Base-by-base conservation (phyloP, 2,113 vertebrate genomes). In the Pelecanus crispus region DNA sequence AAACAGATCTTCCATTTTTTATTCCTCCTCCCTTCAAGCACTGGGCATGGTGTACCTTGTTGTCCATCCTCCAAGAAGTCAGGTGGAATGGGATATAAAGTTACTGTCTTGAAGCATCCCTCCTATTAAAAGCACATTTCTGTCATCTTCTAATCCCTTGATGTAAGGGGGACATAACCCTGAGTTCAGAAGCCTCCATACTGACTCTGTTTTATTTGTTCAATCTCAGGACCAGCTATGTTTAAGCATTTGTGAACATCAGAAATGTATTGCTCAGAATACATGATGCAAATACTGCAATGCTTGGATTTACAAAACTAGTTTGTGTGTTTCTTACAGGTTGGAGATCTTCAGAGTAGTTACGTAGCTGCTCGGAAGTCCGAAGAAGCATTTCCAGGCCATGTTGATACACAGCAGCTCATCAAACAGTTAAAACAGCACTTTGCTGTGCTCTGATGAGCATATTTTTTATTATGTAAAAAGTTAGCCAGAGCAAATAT, bases 321-420 rank as follows among this genome's bases (percentile, higher is more conserved):
- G 9, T 87, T 21, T 80, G 20, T 87, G 26, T 94, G 4, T 96
- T 83, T 92, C 52, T 82, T 96, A 26, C 97, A 99, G 99, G 96
- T 99, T 91, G 99, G 99, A 93, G 99, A 99, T 97, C 98, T 99
- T n/a, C 99, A 99, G 97, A 99, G 98, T 97, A 99, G 99, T 96
- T 99, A 99, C 36, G 93, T 97, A 25, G 98, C 99, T 1, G 99
- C 99, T 40, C 98, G 98, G 94, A 99, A 98, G 93, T 98, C 99
- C 8, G 98, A 99, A 93, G 98, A 98, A 59, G 98, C 98, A 4
- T 99, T 99, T 97, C 99, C 99, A n/a, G 99, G 99, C 58, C 99
- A 99, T 1, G 98, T 99, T 68, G 99, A 99, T 95, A 99, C 99
- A 21, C 98, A 99, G 44, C 98, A 99, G 94, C 98, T 99, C 90